phyloP scores from a whole-genome alignment of 2,797 vertebrate species.

The Neomorphus geoffroyi region DNA sequence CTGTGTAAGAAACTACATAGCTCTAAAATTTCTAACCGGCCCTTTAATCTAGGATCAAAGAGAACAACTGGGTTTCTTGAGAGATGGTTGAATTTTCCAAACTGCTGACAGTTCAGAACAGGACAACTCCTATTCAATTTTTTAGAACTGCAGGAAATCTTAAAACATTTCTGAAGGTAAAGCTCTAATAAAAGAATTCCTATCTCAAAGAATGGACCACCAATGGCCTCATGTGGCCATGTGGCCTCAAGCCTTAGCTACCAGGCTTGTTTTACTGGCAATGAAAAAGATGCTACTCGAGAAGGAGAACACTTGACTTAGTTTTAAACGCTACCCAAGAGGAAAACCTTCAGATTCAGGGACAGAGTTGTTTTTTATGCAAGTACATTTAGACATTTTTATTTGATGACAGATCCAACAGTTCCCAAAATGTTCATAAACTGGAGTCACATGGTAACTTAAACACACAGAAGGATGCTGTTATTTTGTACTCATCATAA shows the following conservation, averaged over 20 bases:
- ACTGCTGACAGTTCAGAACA: slow-evolving; percentile 33
- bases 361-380: background rate
- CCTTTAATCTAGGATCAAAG: slow-evolving; percentile 67
- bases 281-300: background rate
- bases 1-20: slow-evolving; percentile 60
- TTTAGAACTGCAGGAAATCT: slow-evolving; percentile 24
- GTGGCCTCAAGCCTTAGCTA: slow-evolving; percentile 6
- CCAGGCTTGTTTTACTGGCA: background rate
- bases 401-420: background rate
- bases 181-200: background rate
- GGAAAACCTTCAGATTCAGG: background rate
- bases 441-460: background rate
- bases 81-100: slow-evolving; percentile 23
- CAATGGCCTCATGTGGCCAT: slow-evolving; percentile 18
- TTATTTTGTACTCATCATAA: background rate
- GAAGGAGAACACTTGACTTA: background rate
- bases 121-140: slow-evolving; percentile 2
- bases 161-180: slow-evolving; percentile 15
- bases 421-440: background rate
- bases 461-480: background rate
- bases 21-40: slow-evolving; percentile 59
- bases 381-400: background rate
- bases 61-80: slow-evolving; percentile 45
- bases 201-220: background rate
- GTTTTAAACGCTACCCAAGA: background rate